Conservation (phyloP, 2,888 invertebrate genomes). For the Hymenopus coronatus region DNA sequence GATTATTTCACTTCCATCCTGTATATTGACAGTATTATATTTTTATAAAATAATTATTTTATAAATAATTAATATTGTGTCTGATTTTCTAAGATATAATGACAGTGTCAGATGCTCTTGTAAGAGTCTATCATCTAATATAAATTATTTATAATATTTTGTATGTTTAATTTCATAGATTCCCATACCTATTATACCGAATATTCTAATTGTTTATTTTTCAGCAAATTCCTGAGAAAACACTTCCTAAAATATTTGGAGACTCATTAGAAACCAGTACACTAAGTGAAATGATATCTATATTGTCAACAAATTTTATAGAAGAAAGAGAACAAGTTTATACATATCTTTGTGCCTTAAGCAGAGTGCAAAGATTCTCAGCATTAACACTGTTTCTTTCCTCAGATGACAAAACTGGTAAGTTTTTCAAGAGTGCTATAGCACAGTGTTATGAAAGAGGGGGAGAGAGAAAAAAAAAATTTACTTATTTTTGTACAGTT, state of each 20-base stretch:
- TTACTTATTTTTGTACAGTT: too few species aligned
- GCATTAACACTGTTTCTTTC: conserved; percentile 64
- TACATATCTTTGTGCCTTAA: conserved; percentile 54
- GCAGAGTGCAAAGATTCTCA: conserved; percentile 61
- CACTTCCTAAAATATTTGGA: conserved; percentile 61
- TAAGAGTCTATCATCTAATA: too few species aligned
- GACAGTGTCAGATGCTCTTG: too few species aligned
- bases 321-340: conserved; percentile 48
- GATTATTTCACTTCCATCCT: too few species aligned
- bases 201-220: conserved; percentile 21
- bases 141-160: too few species aligned
- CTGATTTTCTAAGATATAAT: too few species aligned
- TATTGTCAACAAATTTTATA: conserved; percentile 51
- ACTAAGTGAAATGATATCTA: conserved; percentile 58
- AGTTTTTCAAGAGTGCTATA: conserved; percentile 34
- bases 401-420: conserved; percentile 58
- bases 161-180: too few species aligned
- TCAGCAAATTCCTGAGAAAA: conserved; percentile 58
- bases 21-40: too few species aligned
- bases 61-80: too few species aligned
- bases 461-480: too few species aligned
- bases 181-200: too few species aligned
- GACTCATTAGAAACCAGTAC: conserved; percentile 65
- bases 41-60: too few species aligned
- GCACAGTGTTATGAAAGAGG: background rate